phyloP scores from a whole-genome alignment of 2,888 invertebrate species.

The Amphimallon solstitiale region DNA sequence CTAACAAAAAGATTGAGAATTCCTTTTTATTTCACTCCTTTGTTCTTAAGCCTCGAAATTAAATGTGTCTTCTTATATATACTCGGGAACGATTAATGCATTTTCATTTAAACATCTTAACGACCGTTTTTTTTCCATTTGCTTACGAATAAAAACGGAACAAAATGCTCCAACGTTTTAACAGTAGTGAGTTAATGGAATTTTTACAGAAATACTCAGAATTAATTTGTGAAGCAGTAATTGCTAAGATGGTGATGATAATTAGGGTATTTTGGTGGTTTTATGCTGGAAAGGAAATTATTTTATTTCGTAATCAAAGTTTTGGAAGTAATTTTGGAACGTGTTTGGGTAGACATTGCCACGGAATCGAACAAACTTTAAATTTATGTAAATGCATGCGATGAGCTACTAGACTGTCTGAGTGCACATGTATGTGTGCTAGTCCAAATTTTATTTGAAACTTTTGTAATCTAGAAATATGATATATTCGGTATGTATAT shows the following conservation, averaged over 20 bases:
- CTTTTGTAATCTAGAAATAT: constrained; percentile 20
- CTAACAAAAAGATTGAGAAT: neutral
- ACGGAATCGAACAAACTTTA: constrained; percentile 26
- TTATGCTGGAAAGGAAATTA: neutral
- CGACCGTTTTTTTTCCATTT: neutral
- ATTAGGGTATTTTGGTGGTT: constrained; percentile 1
- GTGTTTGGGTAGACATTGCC: constrained; percentile 1
- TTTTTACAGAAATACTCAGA: constrained; percentile 8
- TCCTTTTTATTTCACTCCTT: constrained; percentile 8
- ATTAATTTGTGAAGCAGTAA: neutral
- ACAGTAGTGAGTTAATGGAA: neutral
- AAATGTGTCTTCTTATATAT: neutral
- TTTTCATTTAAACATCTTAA: constrained; percentile 14
- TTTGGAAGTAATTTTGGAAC: constrained; percentile 9
- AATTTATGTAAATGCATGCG: constrained; percentile 31
- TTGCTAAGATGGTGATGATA: neutral
- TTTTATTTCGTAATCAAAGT: constrained; percentile 15
- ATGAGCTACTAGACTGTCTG: constrained; percentile 16
- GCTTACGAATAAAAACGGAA: constrained; percentile 7
- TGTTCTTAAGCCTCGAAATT: constrained; percentile 8
- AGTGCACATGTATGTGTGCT: constrained; percentile 3
- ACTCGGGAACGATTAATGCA: neutral
- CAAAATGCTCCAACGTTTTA: neutral
- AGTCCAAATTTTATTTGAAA: neutral
- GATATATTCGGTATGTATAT: constrained; percentile 1